Evolutionary conservation across 2,113 vertebrate genomes (phyloP).

Genomic region (Taxidea taxus): DNA sequence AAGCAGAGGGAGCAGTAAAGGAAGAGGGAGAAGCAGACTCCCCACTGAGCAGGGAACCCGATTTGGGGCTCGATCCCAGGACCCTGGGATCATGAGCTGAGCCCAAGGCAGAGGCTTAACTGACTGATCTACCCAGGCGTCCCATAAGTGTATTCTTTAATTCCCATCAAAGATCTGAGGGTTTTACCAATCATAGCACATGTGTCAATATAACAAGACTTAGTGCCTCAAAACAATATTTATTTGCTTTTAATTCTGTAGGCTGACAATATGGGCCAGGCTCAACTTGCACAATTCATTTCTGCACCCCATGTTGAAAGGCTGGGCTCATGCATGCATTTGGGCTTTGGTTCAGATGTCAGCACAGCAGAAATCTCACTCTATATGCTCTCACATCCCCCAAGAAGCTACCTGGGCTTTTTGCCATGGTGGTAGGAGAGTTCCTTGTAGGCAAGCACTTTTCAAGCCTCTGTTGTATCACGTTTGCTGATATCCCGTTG

Average conservation of each 20-base stretch:
- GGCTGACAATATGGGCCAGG: not conserved
- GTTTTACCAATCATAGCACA: not conserved
- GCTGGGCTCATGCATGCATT: not conserved
- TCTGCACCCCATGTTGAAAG: not conserved
- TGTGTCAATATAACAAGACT: not conserved
- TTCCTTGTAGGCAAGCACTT: not conserved
- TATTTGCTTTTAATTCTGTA: not conserved
- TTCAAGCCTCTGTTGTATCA: not conserved
- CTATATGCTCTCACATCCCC: not conserved
- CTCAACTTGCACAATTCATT: not conserved
- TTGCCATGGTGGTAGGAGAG: not conserved
- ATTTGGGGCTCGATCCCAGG: not conserved
- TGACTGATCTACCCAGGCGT: not conserved
- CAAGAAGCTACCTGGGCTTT: not conserved
- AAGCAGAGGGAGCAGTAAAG: too few species aligned
- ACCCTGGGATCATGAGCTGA: not conserved
- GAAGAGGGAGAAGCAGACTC: too few species aligned
- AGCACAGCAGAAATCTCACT: not conserved
- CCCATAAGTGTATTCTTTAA: not conserved
- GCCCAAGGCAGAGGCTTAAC: not conserved
- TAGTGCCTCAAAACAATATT: not conserved
- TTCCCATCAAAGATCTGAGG: not conserved
- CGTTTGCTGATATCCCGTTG: not conserved
- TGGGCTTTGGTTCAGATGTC: not conserved
- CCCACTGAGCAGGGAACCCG: not conserved